Evolutionary conservation across 2,797 vertebrate genomes (phyloP), one percentile per base, ranked within the genome.

Genomic region (Sphenopsis melanotis): DNA sequence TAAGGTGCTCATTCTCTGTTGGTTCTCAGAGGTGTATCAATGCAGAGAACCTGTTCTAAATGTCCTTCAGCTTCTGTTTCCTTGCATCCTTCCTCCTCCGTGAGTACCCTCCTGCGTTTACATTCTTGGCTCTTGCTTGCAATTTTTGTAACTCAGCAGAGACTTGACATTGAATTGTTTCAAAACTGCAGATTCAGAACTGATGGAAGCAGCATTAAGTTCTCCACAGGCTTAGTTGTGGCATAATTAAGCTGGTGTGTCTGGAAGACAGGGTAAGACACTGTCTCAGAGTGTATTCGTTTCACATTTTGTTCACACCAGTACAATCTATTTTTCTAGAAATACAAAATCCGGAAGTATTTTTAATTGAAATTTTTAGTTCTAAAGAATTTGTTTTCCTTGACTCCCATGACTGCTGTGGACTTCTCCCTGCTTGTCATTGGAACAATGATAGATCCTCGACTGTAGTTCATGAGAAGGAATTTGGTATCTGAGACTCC

Each of bases 1-100:
- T 65, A 37, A 56, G 47, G 5, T 39, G 10, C 29, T 85, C 0
- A 0, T 64, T 74, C 60, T 64, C 17, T 37, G 0, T 22, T 2
- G 4, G 14, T 34, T 19, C 49, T 87, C 3, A 7, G 52, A 52
- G 24, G 11, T 0, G 0, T 36, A 24, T 34, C 27, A 17, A 2
- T 32, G 55, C 26, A 68, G 47, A 61, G 29, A 53, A 8, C 30
- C 15, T 79, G 14, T 76, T 89, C 49, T 14, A 37, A 63, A 30
- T n/a, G 12, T 83, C 36, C 20, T 65, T 92, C 60, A 66, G 20
- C 15, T 75, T 47, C 46, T 78, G 21, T 1, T 49, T 68, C 26
- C 60, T 69, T 57, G 70, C 32, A 44, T 75, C 47, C 36, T 84
- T 72, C n/a, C 29, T 82, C 22, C 20, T 85, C 46, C 30, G 10